Evolutionary conservation across 2,797 vertebrate genomes (phyloP).

Genomic region (Aulostomus chinensis): DNA sequence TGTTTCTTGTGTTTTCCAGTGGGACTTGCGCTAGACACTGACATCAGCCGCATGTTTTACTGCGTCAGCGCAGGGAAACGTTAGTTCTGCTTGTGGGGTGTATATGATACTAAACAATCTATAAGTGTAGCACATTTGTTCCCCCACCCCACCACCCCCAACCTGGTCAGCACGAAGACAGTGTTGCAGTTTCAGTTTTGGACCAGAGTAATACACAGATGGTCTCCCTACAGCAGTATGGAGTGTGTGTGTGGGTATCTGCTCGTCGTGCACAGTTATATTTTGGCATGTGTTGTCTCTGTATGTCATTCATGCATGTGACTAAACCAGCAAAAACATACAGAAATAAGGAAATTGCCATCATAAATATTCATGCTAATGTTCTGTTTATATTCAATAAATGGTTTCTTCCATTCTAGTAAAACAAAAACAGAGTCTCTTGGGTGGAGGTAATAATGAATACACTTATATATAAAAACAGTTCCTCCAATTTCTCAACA

Average conservation of each 20-base stretch:
- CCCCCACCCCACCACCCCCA: too few species aligned
- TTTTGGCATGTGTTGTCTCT: slow-evolving; percentile 16
- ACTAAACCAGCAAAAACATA: background rate
- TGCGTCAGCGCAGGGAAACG: slow-evolving; percentile 11
- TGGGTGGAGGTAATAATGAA: too few species aligned
- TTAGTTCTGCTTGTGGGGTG: too few species aligned
- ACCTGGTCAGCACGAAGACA: slow-evolving; percentile 34
- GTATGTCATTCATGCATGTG: background rate
- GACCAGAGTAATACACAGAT: slow-evolving; percentile 71
- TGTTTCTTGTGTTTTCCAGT: slow-evolving; percentile 15
- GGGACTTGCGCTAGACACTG: slow-evolving; percentile 13
- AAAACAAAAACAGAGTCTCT: too few species aligned
- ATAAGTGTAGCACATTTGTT: too few species aligned
- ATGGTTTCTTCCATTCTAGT: too few species aligned
- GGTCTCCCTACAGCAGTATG: slow-evolving; percentile 70
- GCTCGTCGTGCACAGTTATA: too few species aligned
- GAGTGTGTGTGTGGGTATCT: slow-evolving; percentile 27
- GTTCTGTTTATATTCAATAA: too few species aligned
- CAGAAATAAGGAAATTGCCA: too few species aligned
- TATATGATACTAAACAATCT: too few species aligned
- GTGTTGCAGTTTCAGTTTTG: slow-evolving; percentile 49
- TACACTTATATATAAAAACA: too few species aligned
- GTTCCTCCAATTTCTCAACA: background rate
- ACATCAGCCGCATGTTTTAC: slow-evolving; percentile 28
- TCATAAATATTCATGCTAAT: background rate